Conservation (phyloP, 2,113 vertebrate species). For the Coracopsis vasa region DNA sequence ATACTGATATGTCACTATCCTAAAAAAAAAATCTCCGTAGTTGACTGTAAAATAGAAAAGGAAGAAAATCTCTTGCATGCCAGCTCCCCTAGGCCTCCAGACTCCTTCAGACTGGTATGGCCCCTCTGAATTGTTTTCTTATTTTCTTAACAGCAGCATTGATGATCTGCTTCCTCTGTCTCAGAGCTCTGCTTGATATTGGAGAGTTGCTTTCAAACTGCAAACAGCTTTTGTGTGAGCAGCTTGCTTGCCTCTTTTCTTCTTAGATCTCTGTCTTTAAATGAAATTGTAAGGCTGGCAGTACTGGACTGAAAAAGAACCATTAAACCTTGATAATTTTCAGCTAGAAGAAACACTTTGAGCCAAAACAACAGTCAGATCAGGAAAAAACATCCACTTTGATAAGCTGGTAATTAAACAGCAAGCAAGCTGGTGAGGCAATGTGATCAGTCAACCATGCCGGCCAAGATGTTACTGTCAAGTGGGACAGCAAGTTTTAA, state of each 20-base stretch:
- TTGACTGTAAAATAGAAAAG: neutral
- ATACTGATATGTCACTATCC: neutral
- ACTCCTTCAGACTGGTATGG: neutral
- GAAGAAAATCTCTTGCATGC: neutral
- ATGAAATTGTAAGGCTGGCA: constrained; percentile 9
- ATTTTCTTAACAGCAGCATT: neutral
- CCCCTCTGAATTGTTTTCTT: neutral
- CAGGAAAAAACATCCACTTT: constrained; percentile 11
- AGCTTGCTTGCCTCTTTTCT: neutral
- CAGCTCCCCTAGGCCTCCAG: neutral
- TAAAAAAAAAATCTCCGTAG: neutral
- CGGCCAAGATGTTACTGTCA: constrained; percentile 23
- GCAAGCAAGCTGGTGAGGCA: constrained; percentile 7
- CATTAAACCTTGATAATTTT: constrained; percentile 42
- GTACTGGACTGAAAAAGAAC: neutral
- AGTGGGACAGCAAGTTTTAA: constrained; percentile 24
- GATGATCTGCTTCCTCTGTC: neutral
- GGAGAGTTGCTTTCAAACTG: neutral
- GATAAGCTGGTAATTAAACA: constrained; percentile 58
- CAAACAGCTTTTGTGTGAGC: neutral
- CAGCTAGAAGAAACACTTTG: constrained; percentile 42
- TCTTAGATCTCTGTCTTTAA: constrained; percentile 7
- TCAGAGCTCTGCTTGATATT: neutral
- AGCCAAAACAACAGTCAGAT: constrained; percentile 12
- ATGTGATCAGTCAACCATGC: constrained; percentile 10